Base-by-base conservation (phyloP, 1,140 invertebrate species). In the Drusus annulatus region DNA sequence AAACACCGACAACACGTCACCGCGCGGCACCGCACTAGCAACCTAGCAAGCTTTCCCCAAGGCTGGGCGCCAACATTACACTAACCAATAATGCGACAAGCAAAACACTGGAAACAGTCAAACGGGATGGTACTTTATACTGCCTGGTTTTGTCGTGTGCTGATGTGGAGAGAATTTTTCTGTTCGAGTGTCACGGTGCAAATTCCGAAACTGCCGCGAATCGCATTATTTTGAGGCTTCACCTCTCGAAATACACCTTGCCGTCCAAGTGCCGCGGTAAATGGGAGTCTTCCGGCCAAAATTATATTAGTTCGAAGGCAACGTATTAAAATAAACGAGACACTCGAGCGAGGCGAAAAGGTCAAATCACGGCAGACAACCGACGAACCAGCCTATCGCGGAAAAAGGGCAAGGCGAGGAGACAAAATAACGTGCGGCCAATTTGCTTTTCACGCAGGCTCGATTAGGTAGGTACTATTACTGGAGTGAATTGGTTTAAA, bases 161-260 rank as follows among this genome's bases (percentile, higher is more conserved):
- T 45, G 36, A 1, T 45, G 36, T 45, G 36, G 36, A 45, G 8
- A 45, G 5, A 10, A 19, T 19, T 17, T 17, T 56, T 19, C n/a
- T 56, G 13, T 56, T 56, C 54, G 8, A 10, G 54, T 19, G 21
- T 21, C n/a, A n/a, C n/a, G n/a, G 54, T 17, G n/a, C 54, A 56
- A 56, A 56, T 56, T 56, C 21, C 54, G 54, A 16, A 56, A 21
- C 54, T 56, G 54, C n/a, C 36, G 36, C 36, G 36, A 45, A 45
- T 45, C 8, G 10, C 36, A 45, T 45, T 45, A 45, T 45, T 45
- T 45, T 45, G 36, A 45, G 36, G 36, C 36, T 45, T 45, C 36
- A 45, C 7, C 23, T 21, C 62, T 28, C 62, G 62, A 65, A 65
- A 65, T 65, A 65, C 62, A 65, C 62, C 62, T 65, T n/a, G 21